These are phyloP conservation scores for Pachypeltis micranthus DNA, from an alignment of 1,140 invertebrate species.

Conservation along the genomic window DNA sequence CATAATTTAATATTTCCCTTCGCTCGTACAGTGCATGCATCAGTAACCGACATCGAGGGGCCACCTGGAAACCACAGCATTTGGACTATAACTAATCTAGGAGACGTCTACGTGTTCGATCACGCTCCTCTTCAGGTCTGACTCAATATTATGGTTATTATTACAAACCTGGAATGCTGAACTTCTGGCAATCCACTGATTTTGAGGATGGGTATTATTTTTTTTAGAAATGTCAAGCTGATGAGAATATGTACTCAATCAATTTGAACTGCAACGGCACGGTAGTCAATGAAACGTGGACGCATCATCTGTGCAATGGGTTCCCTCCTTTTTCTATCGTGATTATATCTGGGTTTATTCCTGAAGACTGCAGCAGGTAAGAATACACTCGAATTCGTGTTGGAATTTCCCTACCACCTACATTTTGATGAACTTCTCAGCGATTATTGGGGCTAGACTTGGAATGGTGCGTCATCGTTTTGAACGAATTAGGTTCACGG, in stretches of 20 bases:
- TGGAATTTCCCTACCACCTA: not conserved
- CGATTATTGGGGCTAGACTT: too few relatives aligned
- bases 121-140: conserved; percentile 40
- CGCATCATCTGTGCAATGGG: conserved; percentile 41
- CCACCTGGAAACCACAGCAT: conserved; percentile 54
- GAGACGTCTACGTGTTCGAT: conserved; percentile 72
- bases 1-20: too few relatives aligned
- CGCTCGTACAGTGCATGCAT: conserved; percentile 51
- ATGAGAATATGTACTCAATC: conserved; percentile 38
- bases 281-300: conserved; percentile 41
- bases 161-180: too few relatives aligned
- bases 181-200: too few relatives aligned
- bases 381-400: too few relatives aligned
- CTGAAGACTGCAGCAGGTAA: conserved; percentile 55
- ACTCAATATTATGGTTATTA: too few relatives aligned
- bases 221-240: conserved; percentile 35
- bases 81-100: conserved; percentile 64
- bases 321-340: conserved; percentile 52
- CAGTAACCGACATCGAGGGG: conserved; percentile 53
- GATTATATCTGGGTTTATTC: conserved; percentile 52
- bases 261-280: conserved; percentile 56
- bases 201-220: too few relatives aligned
- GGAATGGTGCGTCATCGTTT: too few relatives aligned
- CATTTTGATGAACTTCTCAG: conserved; percentile 13
- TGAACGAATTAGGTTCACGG: too few relatives aligned